Evolutionary conservation across 2,888 invertebrate genomes (phyloP), one percentile per base, ranked within the genome.

Genomic region (Tinea semifulvella): DNA sequence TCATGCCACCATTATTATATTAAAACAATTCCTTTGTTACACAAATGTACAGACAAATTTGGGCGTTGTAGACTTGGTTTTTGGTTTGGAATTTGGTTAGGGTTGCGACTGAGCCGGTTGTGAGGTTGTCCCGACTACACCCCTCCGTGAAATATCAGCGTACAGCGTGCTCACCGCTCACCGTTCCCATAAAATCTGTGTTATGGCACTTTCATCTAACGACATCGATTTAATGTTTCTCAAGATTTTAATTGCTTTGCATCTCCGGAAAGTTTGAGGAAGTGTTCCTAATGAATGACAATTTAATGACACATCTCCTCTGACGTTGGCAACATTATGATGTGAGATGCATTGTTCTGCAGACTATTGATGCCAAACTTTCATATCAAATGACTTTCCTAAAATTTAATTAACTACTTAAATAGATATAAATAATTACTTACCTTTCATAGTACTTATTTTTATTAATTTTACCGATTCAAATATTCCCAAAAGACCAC

Each of bases 101-200:
- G 2, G 31, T 7, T 11, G 7, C 2, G 2, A 3, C 14, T 31
- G 6, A 31, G 11, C 31, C n/a, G 31, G 14, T 31, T 14, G 31
- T 31, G 31, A n/a, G 14, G 31, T 14, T 11, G 31, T 31, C 31
- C 31, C 31, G 14, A 38, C 38, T 17, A 17, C 38, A 38, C 38
- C 38, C 38, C 38, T 38, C 38, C 10, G 6, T 38, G 19, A 38
- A 38, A 38, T 38, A 38, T 38, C 38, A 14, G 38, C 38, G 38
- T 17, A 38, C 38, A 38, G 2, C n/a, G 19, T 19, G 16, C 19
- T 18, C 16, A 17, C 17, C 19, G 19, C 38, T 17, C 18, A 18
- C 38, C 8, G 18, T 19, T 3, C 38, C 18, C 38, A 38, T 38
- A 38, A 38, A 38, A 38, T 38, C 38, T 38, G 38, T 19, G 38